phyloP scores from a whole-genome alignment of 2,113 vertebrate genomes.

The Urocolius indicus region DNA sequence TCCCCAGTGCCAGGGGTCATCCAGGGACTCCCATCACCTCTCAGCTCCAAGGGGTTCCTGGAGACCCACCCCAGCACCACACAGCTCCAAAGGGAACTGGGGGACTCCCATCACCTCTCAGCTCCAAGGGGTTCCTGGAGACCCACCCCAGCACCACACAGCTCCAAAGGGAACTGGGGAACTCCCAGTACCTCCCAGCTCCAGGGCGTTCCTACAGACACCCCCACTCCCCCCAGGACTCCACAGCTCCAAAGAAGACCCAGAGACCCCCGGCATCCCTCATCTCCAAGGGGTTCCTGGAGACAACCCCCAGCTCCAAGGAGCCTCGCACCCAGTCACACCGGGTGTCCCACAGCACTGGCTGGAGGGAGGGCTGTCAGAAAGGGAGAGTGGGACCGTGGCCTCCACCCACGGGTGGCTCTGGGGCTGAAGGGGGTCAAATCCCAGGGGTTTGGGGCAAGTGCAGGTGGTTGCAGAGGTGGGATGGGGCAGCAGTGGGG shows the following conservation, averaged over 20 bases:
- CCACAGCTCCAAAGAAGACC: too few relatives aligned
- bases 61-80: background rate
- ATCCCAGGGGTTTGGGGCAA: background rate
- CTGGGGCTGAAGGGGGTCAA: background rate
- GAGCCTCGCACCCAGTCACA: background rate
- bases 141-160: background rate
- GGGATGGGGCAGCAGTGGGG: background rate
- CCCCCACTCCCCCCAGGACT: background rate
- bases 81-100: background rate
- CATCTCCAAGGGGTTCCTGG: background rate
- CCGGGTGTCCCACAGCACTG: accelerated
- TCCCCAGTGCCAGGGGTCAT: background rate
- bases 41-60: background rate
- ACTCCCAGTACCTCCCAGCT: background rate
- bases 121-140: background rate
- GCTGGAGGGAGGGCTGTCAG: accelerated
- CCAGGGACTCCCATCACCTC: background rate
- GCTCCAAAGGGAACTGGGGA: background rate
- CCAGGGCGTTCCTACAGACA: too few relatives aligned
- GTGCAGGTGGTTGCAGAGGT: accelerated
- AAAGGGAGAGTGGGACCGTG: background rate
- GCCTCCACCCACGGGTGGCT: background rate
- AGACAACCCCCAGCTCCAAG: background rate
- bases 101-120: background rate
- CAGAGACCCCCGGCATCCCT: background rate